phyloP scores from a whole-genome alignment of 2,797 vertebrate genomes.

The Pempheris klunzingeri region DNA sequence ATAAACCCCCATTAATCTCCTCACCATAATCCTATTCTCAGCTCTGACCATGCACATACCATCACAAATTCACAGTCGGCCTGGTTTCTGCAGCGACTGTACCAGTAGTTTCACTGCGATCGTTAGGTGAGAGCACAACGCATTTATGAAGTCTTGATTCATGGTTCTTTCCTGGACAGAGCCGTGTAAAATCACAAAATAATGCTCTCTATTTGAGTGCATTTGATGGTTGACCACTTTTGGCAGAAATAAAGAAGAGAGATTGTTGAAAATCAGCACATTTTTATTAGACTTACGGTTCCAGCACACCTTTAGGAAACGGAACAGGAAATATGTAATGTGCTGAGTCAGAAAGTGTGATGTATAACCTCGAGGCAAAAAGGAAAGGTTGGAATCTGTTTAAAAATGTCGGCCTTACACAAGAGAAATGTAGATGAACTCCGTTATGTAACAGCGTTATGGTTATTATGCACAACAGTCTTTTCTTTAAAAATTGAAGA shows the following conservation, averaged over 20 bases:
- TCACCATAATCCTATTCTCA: slow-evolving; percentile 52
- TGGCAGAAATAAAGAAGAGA: not conserved
- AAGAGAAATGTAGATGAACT: slow-evolving; percentile 34
- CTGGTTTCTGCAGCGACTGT: slow-evolving; percentile 17
- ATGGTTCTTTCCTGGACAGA: slow-evolving; percentile 2
- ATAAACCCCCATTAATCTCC: slow-evolving; percentile 53
- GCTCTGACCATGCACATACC: slow-evolving; percentile 39
- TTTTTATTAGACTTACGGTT: not conserved
- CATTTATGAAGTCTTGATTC: slow-evolving; percentile 14
- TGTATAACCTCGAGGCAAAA: slow-evolving; percentile 17
- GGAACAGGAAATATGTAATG: slow-evolving; percentile 22
- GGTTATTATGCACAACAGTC: slow-evolving; percentile 20
- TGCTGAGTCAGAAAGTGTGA: slow-evolving; percentile 23
- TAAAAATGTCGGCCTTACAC: slow-evolving; percentile 8
- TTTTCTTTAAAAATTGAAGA: slow-evolving; percentile 26
- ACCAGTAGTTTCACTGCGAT: slow-evolving; percentile 23
- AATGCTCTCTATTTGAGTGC: not conserved
- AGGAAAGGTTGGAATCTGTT: slow-evolving; percentile 28
- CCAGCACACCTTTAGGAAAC: slow-evolving; percentile 1
- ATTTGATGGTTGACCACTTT: not conserved
- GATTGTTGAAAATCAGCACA: slow-evolving; percentile 16
- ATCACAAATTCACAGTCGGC: slow-evolving; percentile 25
- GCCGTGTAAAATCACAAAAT: slow-evolving; percentile 9
- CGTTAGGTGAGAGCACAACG: slow-evolving; percentile 29
- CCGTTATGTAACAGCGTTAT: slow-evolving; percentile 5